Evolutionary conservation across 1,140 invertebrate genomes (phyloP).

Genomic region (Papilio helenus): DNA sequence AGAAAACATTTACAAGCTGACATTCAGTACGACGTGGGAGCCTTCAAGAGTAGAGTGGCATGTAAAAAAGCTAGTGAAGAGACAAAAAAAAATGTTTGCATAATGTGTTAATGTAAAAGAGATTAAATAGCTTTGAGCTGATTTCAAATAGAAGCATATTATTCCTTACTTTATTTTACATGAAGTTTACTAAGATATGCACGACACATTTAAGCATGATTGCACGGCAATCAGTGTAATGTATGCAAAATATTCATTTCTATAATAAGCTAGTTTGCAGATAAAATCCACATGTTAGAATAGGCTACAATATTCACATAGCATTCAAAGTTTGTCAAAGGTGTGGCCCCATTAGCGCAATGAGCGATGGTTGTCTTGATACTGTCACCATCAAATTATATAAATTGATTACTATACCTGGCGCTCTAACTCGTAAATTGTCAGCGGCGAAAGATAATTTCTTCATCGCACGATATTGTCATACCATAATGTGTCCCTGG

Average conservation of each 20-base stretch:
- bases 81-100: too few relatives aligned
- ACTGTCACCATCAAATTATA: constrained; percentile 53
- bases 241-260: neutral
- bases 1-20: neutral
- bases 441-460: constrained; percentile 42
- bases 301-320: constrained; percentile 34
- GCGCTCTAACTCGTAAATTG: constrained; percentile 40
- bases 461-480: constrained; percentile 46
- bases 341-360: constrained; percentile 56
- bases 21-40: neutral
- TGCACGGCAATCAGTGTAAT: neutral
- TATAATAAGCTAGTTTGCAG: neutral
- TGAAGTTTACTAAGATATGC: neutral
- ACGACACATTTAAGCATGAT: neutral
- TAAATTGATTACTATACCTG: constrained; percentile 50
- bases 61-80: too few relatives aligned
- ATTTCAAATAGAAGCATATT: neutral
- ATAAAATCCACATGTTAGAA: neutral
- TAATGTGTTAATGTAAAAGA: too few relatives aligned
- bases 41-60: too few relatives aligned
- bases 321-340: constrained; percentile 45
- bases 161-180: neutral
- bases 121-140: neutral
- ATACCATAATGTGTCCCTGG: constrained; percentile 12
- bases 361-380: constrained; percentile 54